These are phyloP conservation scores for Dicrurus megarhynchus DNA, from an alignment of 2,113 vertebrate genomes.

Conservation along the genomic window DNA sequence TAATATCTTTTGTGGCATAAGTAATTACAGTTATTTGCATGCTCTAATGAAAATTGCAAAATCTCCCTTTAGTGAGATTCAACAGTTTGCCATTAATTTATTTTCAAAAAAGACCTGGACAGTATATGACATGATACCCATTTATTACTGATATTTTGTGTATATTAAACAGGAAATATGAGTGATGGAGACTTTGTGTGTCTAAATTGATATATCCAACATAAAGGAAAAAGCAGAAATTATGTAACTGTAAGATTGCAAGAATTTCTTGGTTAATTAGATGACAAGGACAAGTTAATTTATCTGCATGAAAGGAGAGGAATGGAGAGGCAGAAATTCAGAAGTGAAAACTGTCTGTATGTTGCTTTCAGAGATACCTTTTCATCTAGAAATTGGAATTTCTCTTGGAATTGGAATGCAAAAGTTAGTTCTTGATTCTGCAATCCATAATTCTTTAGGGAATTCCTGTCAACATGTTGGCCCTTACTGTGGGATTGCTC, in stretches of 20 bases:
- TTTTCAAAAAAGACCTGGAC: not conserved
- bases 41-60: not conserved
- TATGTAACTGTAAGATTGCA: not conserved
- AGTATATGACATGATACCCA: not conserved
- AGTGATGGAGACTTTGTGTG: not conserved
- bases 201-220: not conserved
- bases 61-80: not conserved
- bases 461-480: not conserved
- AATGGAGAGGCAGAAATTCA: not conserved
- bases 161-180: not conserved
- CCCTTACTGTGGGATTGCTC: not conserved
- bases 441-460: not conserved
- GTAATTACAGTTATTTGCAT: not conserved
- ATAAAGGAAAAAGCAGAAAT: not conserved
- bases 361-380: not conserved
- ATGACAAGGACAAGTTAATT: not conserved
- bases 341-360: not conserved
- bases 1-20: not conserved
- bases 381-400: not conserved
- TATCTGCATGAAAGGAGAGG: not conserved
- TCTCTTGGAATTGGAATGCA: not conserved
- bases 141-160: not conserved
- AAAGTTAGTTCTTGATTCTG: not conserved
- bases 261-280: not conserved
- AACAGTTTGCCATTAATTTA: not conserved